A percentile compares a stretch with the other conserved stretches of the same genome.
Conservation (phyloP, 2,797 vertebrate genomes). For the Gallinago stenura region DNA sequence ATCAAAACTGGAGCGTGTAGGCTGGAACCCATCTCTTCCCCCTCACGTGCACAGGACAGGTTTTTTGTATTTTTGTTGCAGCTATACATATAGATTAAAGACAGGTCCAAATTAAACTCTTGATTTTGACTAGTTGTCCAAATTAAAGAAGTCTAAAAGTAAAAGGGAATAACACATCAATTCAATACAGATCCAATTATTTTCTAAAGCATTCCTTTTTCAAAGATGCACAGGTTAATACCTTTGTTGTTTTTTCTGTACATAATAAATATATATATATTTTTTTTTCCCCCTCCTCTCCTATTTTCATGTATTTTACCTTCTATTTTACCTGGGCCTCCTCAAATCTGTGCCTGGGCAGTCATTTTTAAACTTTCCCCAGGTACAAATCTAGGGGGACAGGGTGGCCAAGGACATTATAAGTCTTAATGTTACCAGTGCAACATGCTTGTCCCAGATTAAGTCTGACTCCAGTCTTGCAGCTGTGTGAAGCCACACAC, state of each 20-base stretch:
- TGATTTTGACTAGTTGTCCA: neutral
- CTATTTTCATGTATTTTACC: neutral
- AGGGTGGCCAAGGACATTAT: neutral
- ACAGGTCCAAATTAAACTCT: neutral
- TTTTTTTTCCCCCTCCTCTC: neutral
- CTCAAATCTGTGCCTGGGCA: neutral
- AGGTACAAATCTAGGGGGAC: neutral
- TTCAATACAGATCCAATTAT: neutral
- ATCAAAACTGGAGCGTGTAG: neutral
- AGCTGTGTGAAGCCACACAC: neutral
- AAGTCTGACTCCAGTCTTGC: neutral
- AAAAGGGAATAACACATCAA: neutral
- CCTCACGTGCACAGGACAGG: fast-evolving
- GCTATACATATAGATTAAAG: neutral
- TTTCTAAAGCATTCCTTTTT: neutral
- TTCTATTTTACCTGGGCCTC: neutral
- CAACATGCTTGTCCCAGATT: neutral
- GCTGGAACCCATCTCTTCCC: neutral
- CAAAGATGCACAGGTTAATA: neutral
- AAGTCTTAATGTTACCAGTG: neutral
- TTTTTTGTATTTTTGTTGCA: neutral
- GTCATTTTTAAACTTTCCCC: neutral
- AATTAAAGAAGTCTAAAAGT: neutral
- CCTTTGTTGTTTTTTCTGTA: neutral
- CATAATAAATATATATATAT: neutral